Conservation (phyloP, 2,797 vertebrate species). For the Scolopax rusticola region DNA sequence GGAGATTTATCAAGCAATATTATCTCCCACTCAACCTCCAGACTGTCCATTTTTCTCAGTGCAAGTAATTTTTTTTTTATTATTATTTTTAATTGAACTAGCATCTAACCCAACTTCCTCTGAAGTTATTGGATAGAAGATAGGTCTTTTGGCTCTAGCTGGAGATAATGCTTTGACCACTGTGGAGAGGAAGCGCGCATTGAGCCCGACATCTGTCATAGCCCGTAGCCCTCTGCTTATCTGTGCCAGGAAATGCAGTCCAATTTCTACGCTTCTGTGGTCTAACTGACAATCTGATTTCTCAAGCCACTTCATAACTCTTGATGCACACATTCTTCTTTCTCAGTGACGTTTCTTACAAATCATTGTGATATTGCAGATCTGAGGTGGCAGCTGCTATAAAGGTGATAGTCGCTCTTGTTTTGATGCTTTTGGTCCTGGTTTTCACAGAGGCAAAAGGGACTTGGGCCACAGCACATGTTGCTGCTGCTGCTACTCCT, state of each 20-base stretch:
- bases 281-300: constrained; percentile 58
- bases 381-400: constrained; percentile 5
- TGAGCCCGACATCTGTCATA: not conserved
- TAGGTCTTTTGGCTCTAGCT: not conserved
- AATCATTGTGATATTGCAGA: constrained; percentile 31
- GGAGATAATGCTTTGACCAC: not conserved
- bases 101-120: not conserved
- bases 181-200: not conserved
- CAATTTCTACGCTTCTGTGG: not conserved
- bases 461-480: rapidly evolving
- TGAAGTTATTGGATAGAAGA: not conserved
- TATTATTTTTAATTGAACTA: not conserved
- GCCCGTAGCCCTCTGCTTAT: not conserved
- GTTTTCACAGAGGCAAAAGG: not conserved
- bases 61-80: not conserved
- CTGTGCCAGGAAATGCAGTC: constrained; percentile 4
- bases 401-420: constrained; percentile 28
- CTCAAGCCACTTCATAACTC: not conserved
- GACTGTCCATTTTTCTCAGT: not conserved
- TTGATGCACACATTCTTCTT: constrained; percentile 23
- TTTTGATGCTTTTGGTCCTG: constrained; percentile 39
- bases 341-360: not conserved
- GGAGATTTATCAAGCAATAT: not conserved
- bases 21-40: not conserved
- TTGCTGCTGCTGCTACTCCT: not conserved